phyloP scores from a whole-genome alignment of 1,140 invertebrate species.

The Capitella teleta region DNA sequence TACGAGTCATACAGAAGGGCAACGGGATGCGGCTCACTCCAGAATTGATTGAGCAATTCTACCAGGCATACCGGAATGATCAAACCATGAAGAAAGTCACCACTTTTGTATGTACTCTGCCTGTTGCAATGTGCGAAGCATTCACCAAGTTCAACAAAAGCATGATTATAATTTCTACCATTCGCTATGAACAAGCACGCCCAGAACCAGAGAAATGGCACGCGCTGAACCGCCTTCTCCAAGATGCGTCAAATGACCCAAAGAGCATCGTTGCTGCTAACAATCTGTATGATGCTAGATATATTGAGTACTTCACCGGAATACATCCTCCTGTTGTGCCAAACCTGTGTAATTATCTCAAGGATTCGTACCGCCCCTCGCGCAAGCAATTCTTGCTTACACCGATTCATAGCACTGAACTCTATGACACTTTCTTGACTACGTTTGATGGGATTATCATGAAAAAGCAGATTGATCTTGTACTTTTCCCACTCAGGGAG shows the following conservation, averaged over 20 bases:
- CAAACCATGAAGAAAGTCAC: slow-evolving; percentile 11
- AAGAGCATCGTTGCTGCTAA: slow-evolving; percentile 11
- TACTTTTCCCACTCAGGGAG: slow-evolving; percentile 11
- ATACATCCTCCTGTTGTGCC: slow-evolving; percentile 8
- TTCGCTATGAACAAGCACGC: slow-evolving; percentile 12
- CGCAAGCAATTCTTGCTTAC: slow-evolving; percentile 12
- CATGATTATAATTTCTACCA: slow-evolving; percentile 10
- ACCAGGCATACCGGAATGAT: slow-evolving; percentile 10
- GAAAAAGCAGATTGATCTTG: slow-evolving; percentile 5
- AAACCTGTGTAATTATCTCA: slow-evolving; percentile 11
- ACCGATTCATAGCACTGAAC: slow-evolving; percentile 10
- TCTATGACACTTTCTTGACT: slow-evolving; percentile 11
- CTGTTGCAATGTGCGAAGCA: slow-evolving; percentile 13
- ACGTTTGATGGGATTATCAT: slow-evolving; percentile 12
- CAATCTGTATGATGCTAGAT: slow-evolving; percentile 14
- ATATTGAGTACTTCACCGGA: slow-evolving; percentile 14
- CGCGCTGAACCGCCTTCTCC: slow-evolving; percentile 11
- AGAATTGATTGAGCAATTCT: slow-evolving; percentile 13
- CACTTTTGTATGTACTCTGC: slow-evolving; percentile 16
- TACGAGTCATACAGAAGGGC: slow-evolving; percentile 10
- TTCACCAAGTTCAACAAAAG: slow-evolving; percentile 11
- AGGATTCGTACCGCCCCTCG: slow-evolving; percentile 4
- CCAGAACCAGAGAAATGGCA: slow-evolving; percentile 11
- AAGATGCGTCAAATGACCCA: background rate
- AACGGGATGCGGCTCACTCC: slow-evolving; percentile 13